Evolutionary conservation across 1,140 invertebrate genomes (phyloP), one percentile per base, ranked within the genome.

Genomic region (Zaprionus tsacasi): DNA sequence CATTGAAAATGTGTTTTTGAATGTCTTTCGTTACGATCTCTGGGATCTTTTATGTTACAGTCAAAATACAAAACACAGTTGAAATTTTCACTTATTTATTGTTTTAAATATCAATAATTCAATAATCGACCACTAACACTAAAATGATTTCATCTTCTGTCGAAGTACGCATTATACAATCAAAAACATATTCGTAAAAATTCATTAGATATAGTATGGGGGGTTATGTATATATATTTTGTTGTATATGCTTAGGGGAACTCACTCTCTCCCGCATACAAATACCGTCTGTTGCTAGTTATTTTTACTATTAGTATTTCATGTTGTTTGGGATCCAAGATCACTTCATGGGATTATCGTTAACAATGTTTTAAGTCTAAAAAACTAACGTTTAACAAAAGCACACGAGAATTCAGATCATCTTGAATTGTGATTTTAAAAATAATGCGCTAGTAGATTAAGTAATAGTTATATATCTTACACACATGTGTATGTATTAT

Each of bases 331-430:
- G 68, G 67, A 65, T 76, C 38, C n/a, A 63, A 40, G 45, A 50
- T 66, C 35, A 33, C 17, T 57, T 17, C 68, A 52, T 89, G 83
- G 85, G 83, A 88, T 88, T 80, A 82, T 77, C 67, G 56, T 77
- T 88, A 87, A 87, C 82, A 85, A 77, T 81, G 79, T 72, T 21
- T 21, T 21, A 21, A 21, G 1, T 21, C 2, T 74, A 66, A 21
- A 71, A 75, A 73, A 81, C 78, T 86, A 85, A 76, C 78, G 65
- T 67, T 72, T 30, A 88, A 87, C 82, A 87, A 87, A 80, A 83
- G 82, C 78, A 68, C 64, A 65, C 64, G 27, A 67, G 57, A 76
- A 78, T 69, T 73, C 76, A 63, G 72, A 70, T 69, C 67, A 66
- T 58, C 33, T 59, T 57, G 38, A 61, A 43, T 11, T 52, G 54